Conservation (phyloP, 2,888 invertebrate species). For the Thelaira solivaga region DNA sequence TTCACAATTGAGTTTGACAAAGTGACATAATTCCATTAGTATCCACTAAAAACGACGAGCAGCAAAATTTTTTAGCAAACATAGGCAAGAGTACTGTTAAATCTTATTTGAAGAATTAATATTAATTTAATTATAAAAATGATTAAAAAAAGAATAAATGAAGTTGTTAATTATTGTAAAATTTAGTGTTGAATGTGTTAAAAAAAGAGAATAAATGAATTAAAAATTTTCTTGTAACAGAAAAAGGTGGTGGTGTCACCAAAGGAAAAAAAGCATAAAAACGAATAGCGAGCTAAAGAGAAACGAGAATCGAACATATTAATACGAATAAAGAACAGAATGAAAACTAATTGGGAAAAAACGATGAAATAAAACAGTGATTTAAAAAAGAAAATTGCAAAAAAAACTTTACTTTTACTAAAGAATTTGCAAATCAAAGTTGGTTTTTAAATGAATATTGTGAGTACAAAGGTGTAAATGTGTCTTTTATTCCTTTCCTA, state of each 20-base stretch:
- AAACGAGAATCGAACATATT: slow-evolving; percentile 31
- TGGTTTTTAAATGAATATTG: slow-evolving; percentile 24
- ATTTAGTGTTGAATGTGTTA: not conserved
- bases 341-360: not conserved
- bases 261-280: too few species aligned
- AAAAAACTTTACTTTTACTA: slow-evolving; percentile 5
- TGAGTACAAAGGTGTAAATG: slow-evolving; percentile 38
- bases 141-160: not conserved
- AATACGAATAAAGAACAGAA: slow-evolving; percentile 26
- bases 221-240: slow-evolving; percentile 38
- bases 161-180: not conserved
- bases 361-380: not conserved
- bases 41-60: slow-evolving; percentile 34
- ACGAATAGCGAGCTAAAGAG: slow-evolving; percentile 28
- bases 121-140: slow-evolving; percentile 3
- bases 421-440: slow-evolving; percentile 29
- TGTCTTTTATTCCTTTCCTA: not conserved
- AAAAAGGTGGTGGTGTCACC: slow-evolving; percentile 58
- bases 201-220: slow-evolving; percentile 8
- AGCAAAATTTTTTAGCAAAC: slow-evolving; percentile 40
- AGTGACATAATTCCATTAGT: slow-evolving; percentile 59
- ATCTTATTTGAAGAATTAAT: not conserved
- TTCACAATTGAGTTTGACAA: slow-evolving; percentile 30
- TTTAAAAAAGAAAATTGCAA: slow-evolving; percentile 2
- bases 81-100: slow-evolving; percentile 26